These are phyloP conservation scores for Corbicula japonica DNA, from an alignment of 2,888 invertebrate genomes.

Conservation along the genomic window DNA sequence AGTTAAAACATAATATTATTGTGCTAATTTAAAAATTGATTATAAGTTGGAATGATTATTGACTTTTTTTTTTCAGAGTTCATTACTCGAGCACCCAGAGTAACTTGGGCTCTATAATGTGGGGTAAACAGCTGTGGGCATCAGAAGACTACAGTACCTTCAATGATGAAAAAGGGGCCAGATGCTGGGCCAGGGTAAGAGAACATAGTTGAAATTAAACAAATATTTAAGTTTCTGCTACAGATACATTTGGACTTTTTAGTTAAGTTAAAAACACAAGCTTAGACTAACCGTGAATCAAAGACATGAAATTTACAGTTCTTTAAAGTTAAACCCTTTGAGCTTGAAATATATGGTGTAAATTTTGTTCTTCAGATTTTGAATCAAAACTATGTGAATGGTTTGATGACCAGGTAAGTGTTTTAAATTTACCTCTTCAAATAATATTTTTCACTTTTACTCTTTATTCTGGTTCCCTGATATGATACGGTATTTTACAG, in stretches of 20 bases:
- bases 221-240: no score
- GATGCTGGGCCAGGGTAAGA: slow-evolving; percentile 87
- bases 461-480: no score
- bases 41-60: no score
- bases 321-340: background rate
- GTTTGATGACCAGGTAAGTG: slow-evolving; percentile 86
- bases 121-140: slow-evolving; percentile 85
- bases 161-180: slow-evolving; percentile 85
- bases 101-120: slow-evolving; percentile 71
- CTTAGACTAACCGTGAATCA: background rate
- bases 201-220: no score
- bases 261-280: background rate
- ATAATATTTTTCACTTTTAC: no score
- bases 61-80: slow-evolving; percentile 70
- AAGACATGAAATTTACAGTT: no score
- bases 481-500: no score
- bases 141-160: slow-evolving; percentile 87
- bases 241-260: no score
- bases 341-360: background rate
- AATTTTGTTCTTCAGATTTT: slow-evolving; percentile 78
- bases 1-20: no score
- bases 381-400: slow-evolving; percentile 87
- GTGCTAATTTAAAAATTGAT: no score
- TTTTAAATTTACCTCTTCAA: no score
- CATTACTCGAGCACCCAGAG: slow-evolving; percentile 83